A percentile compares a stretch with the other conserved stretches of the same genome.
phyloP scores from a whole-genome alignment of 2,113 vertebrate species.

The Macquaria australasica region DNA sequence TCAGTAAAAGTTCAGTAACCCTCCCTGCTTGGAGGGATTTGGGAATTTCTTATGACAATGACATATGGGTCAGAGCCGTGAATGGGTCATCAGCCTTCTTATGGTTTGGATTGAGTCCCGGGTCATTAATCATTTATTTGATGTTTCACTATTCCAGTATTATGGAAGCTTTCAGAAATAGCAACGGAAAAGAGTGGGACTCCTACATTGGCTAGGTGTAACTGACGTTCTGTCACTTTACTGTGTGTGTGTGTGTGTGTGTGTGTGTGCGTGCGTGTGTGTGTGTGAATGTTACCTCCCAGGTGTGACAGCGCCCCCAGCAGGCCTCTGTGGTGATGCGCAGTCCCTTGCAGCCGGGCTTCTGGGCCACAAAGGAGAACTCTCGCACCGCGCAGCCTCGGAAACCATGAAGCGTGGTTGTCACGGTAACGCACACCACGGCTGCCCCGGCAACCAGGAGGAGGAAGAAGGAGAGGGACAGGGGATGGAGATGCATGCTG shows the following conservation, averaged over 20 bases:
- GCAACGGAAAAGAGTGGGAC: neutral
- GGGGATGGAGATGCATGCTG: constrained; percentile 72
- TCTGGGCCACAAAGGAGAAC: constrained; percentile 84
- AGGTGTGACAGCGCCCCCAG: constrained; percentile 86
- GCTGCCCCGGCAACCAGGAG: constrained; percentile 63
- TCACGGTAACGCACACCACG: constrained; percentile 49
- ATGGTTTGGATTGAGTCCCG: constrained; percentile 41
- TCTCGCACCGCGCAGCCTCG: constrained; percentile 83
- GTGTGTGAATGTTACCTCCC: constrained; percentile 77
- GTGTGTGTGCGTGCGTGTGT: neutral
- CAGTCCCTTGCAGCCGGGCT: constrained; percentile 80
- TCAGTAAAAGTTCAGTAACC: constrained; percentile 25
- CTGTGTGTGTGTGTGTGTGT: neutral
- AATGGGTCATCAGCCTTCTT: neutral
- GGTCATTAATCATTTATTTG: constrained; percentile 29
- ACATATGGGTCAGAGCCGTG: constrained; percentile 26
- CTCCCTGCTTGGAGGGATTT: constrained; percentile 17
- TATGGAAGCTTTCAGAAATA: constrained; percentile 32
- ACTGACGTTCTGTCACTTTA: neutral
- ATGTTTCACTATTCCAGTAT: constrained; percentile 20
- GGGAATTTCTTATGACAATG: constrained; percentile 39
- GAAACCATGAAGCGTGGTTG: constrained; percentile 75
- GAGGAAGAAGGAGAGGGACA: constrained; percentile 43
- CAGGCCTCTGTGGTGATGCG: constrained; percentile 83
- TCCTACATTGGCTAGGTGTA: neutral